Base-by-base conservation (phyloP, 2,113 vertebrate genomes). In the Hepsetus odoe region DNA sequence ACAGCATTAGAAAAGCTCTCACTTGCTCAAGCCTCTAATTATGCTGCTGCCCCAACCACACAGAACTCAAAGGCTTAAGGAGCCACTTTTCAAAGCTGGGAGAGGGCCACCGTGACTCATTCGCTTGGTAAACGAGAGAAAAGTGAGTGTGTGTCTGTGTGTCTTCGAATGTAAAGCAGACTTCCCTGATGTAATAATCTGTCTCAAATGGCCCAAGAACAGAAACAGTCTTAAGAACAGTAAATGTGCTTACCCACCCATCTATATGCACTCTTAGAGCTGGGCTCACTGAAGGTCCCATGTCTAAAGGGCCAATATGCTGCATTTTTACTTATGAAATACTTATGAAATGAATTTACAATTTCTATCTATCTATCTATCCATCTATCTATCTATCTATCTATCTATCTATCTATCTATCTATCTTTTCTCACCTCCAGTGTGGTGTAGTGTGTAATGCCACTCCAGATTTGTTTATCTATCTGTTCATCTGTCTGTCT, bases 21-120 rank as follows among this genome's bases (percentile, higher is more conserved):
- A 72, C 74, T 83, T 80, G 68, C 82, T 76, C 77, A 80, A 71
- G 74, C 82, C 76, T 83, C 73, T 83, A 83, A 83, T 83, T 83
- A 83, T 49, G 51, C 77, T 18, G 18, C 59, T 13, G 40, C 72
- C 40, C 58, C 59, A 35, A 79, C 81, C 59, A 18, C 81, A 78
- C 58, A 35, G 55, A 75, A 53, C 42, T 46, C 66, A 70, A 58
- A 73, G 49, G 40, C 64, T 77, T 73, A 46, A 49, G 51, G 53
- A 70, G 58, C 5, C 42, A 10, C 49, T 82, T 35, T 82, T 82
- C 64, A 78, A 55, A 74, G 53, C 75, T 30, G 6, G 30, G 59
- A 65, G 51, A 73, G 49, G 13, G 28, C 62, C 35, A 55, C 61
- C 12, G 28, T 77, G 80, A 82, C 70, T 78, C 80, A 82, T 35